Evolutionary conservation across 2,888 invertebrate species (phyloP), one percentile per base, ranked within the genome.

Genomic region (Agonum fuliginosum): DNA sequence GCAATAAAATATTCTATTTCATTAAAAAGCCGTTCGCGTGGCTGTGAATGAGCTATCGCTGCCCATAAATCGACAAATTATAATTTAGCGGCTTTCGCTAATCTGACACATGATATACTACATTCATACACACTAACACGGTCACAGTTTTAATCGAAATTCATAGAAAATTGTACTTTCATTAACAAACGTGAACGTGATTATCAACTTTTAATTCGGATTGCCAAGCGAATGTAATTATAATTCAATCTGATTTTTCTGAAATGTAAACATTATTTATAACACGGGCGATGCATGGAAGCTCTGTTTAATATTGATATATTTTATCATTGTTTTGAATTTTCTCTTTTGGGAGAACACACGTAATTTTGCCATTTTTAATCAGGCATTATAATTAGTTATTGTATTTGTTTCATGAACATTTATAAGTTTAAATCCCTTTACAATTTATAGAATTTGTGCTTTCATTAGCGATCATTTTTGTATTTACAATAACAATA

Each of bases 1-100:
- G 67, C 43, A 48, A 75, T 75, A 75, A 75, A 67, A 75, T 51
- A 75, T 75, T 75, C 48, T 67, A 67, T 75, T 75, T 75, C 75
- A 75, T 75, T 75, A 75, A 67, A 75, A 75, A 67, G 67, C 75
- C 48, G 67, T 67, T 67, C 51, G 67, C 67, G 67, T 75, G 48
- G 30, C 12, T 5, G 27, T 27, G 37, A 27, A 46, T 43, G 46
- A 43, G 46, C 10, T 73, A 73, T 73, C 73, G 34, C 58, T 14
- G 58, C 19, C n/a, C 22, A 73, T 73, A 73, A 73, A 73, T 54
- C 58, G 41, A 8, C 27, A 70, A 70, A 70, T 70, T 70, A 70
- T 70, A 70, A 46, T 70, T 70, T 67, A 67, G 67, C 67, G 12
- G 67, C 67, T 37, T 17, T 22, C 41, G 27, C 8, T 67, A 62